Percentiles rank a stretch among this genome's conserved stretches.
phyloP scores from a whole-genome alignment of 2,113 vertebrate species.

The Lophura nycthemera region DNA sequence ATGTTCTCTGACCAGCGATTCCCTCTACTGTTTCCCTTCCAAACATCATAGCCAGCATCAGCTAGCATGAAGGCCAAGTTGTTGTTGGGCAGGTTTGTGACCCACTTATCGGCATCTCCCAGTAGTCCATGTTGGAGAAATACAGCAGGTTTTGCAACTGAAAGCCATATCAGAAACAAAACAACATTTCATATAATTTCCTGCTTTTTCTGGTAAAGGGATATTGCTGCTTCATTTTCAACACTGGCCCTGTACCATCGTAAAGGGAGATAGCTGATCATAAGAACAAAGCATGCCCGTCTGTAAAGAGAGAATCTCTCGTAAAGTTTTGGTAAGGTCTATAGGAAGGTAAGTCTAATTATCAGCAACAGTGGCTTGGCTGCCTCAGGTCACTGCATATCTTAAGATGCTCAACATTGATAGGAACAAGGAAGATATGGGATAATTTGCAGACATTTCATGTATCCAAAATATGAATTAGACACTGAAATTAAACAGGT shows the following conservation, averaged over 20 bases:
- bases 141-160: conserved; percentile 79
- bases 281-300: neutral
- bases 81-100: conserved; percentile 83
- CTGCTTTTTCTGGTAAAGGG: neutral
- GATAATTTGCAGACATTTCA: neutral
- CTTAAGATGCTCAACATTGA: neutral
- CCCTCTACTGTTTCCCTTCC: conserved; percentile 91
- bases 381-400: neutral
- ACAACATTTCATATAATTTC: neutral
- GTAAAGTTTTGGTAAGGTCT: neutral
- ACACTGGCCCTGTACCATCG: neutral
- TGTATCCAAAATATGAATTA: conserved; percentile 3
- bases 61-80: conserved; percentile 88
- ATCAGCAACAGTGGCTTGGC: neutral
- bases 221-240: neutral
- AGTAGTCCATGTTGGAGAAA: conserved; percentile 89
- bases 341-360: neutral
- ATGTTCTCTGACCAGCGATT: conserved; percentile 88
- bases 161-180: neutral
- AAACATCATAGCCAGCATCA: conserved; percentile 88
- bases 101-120: conserved; percentile 86
- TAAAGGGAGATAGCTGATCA: neutral
- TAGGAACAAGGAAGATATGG: neutral
- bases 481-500: neutral
- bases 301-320: neutral